Percentiles rank a stretch among this genome's conserved stretches.
phyloP scores from a whole-genome alignment of 2,113 vertebrate species.

The Gavia stellata region DNA sequence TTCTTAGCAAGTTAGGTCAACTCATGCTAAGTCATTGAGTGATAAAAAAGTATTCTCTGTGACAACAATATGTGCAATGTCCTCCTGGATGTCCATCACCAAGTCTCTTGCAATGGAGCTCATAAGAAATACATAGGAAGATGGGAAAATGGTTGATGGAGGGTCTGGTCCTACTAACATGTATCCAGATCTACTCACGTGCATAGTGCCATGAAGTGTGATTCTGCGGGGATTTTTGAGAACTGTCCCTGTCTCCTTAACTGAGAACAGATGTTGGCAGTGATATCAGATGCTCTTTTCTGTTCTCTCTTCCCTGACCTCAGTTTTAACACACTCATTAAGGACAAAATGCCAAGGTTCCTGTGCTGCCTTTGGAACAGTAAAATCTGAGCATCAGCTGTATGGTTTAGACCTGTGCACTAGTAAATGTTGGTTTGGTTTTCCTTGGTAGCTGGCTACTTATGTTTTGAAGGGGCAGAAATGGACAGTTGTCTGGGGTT shows the following conservation, averaged over 20 bases:
- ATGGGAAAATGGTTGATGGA: neutral
- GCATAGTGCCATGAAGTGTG: neutral
- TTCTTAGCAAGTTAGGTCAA: neutral
- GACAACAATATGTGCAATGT: neutral
- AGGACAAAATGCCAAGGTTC: neutral
- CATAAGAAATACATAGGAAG: neutral
- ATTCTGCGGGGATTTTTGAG: neutral
- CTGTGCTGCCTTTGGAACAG: neutral
- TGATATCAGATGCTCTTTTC: neutral
- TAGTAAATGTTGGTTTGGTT: neutral
- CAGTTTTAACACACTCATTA: neutral
- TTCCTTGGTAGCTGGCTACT: neutral
- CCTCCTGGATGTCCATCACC: neutral
- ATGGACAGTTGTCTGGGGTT: neutral
- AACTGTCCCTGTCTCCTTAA: neutral
- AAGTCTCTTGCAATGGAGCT: neutral
- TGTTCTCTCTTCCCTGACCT: neutral
- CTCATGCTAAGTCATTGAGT: neutral
- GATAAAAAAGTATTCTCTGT: neutral
- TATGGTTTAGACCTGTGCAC: neutral
- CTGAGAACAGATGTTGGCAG: neutral
- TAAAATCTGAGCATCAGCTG: neutral
- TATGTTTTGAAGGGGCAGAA: neutral
- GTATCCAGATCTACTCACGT: neutral
- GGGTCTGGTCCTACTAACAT: neutral